A percentile compares a stretch with the other conserved stretches of the same genome.
Conservation (phyloP, 2,888 invertebrate species). For the Drosophila maculinotata region DNA sequence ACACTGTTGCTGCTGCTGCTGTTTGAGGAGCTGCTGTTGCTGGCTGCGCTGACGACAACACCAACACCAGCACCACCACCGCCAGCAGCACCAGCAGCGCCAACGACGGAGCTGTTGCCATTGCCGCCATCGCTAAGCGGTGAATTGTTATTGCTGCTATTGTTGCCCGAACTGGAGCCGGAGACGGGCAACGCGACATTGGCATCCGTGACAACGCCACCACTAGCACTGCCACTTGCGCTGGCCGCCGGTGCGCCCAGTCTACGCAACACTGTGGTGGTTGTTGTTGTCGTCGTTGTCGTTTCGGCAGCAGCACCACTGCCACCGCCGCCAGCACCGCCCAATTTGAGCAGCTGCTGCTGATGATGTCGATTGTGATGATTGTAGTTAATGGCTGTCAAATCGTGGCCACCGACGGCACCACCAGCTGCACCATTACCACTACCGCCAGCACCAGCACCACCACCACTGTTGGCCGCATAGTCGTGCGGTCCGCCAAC, state of each 20-base stretch:
- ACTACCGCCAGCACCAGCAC: conserved; percentile 10
- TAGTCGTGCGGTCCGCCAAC: conserved; percentile 97
- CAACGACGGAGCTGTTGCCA: conserved; percentile 52
- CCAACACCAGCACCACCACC: conserved; percentile 37
- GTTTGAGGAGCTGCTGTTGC: conserved; percentile 43
- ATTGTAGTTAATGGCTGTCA: conserved; percentile 70
- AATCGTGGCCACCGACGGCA: conserved; percentile 47
- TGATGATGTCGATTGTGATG: conserved; percentile 75
- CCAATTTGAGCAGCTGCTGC: conserved; percentile 67
- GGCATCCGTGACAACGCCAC: conserved; percentile 27
- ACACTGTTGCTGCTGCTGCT: conserved; percentile 44
- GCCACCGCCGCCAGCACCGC: conserved; percentile 31
- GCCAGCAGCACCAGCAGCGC: background rate
- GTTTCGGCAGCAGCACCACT: conserved; percentile 61
- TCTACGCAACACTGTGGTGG: conserved; percentile 67
- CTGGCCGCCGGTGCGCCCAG: conserved; percentile 57
- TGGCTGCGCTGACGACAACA: conserved; percentile 24
- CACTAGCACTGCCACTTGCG: conserved; percentile 27
- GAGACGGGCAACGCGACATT: conserved; percentile 46
- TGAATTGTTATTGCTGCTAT: conserved; percentile 67
- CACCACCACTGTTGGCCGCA: conserved; percentile 59
- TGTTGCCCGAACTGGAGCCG: conserved; percentile 41
- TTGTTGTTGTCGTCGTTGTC: conserved; percentile 69
- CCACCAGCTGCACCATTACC: background rate
- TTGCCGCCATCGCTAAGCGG: conserved; percentile 71